Base-by-base conservation (phyloP, 2,797 vertebrate genomes). In the Tragelaphus oryx region DNA sequence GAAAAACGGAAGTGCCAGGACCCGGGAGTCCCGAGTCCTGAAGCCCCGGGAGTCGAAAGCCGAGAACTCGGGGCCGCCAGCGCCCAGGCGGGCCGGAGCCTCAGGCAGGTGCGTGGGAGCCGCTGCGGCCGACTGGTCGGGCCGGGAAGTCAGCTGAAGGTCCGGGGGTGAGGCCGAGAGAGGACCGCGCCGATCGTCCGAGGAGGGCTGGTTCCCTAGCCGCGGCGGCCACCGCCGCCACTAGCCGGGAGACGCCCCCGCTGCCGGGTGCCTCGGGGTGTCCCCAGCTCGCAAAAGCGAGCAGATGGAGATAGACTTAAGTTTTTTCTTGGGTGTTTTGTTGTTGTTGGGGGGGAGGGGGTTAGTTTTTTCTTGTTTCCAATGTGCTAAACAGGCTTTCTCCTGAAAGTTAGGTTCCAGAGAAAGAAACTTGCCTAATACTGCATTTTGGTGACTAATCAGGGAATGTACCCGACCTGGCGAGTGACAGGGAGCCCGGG, bases 31-130 rank as follows among this genome's bases (percentile, higher is more conserved):
- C 33, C 18, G 11, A 68, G 65, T 37, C 5, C 65, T 68, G 65
- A 1, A 26, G 13, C 13, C 41, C 74, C 28, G 28, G 44, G 24
- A 28, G 24, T 26, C 4, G 2, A 30, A 16, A 41, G 13, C 0
- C 10, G 0, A 3, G n/a, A 54, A 4, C 13, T 44, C 0, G 1
- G 9, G 57, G 3, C 13, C 0, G 1, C 8, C 9, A 20, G 62
- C 17, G 2, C 46, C 17, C 5, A 55, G 28, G 30, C 26, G 3
- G 1, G n/a, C 18, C 1, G 4, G 20, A 20, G 24, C 68, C 20
- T 28, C 52, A 18, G 54, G 54, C 90, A 97, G 97, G 97, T 97
- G 78, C 10, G 91, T 86, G 65, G 74, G 59, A 17, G 7, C 52
- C 1, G 33, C 17, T 10, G 65, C 4, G 7, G 60, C 55, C 1